Conservation (phyloP, 2,888 invertebrate genomes). For the Pseudoips prasinana region DNA sequence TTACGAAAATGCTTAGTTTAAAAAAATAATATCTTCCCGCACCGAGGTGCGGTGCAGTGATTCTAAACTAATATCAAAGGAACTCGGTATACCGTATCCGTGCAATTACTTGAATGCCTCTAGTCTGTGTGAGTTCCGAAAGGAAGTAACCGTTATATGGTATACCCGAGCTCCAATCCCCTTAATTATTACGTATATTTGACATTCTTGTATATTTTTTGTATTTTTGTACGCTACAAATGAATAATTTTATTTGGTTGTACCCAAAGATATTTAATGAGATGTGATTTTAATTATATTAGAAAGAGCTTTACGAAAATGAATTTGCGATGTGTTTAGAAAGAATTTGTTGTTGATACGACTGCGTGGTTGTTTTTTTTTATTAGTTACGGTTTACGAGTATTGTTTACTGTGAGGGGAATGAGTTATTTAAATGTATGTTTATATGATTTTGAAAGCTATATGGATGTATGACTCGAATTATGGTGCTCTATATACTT, state of each 20-base stretch:
- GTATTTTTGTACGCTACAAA: slow-evolving; percentile 76
- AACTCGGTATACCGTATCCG: slow-evolving; percentile 31
- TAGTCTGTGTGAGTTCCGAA: slow-evolving; percentile 43
- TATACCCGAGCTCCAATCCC: slow-evolving; percentile 38
- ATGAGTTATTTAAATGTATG: slow-evolving; percentile 27
- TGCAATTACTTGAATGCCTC: slow-evolving; percentile 27
- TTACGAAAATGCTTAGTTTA: background rate
- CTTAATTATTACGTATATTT: slow-evolving; percentile 42
- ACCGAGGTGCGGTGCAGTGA: slow-evolving; percentile 1
- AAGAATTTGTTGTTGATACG: slow-evolving; percentile 43
- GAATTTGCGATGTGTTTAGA: slow-evolving; percentile 63
- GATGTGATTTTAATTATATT: slow-evolving; percentile 77
- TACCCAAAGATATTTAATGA: slow-evolving; percentile 80
- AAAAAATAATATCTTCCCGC: slow-evolving; percentile 8
- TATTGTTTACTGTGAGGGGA: slow-evolving; percentile 29
- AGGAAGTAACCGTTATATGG: slow-evolving; percentile 24
- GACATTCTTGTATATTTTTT: slow-evolving; percentile 72
- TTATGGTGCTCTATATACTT: slow-evolving; percentile 25
- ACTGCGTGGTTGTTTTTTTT: slow-evolving; percentile 51
- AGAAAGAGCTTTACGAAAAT: slow-evolving; percentile 75
- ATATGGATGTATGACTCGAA: slow-evolving; percentile 9
- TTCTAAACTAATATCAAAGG: slow-evolving; percentile 11
- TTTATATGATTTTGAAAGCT: slow-evolving; percentile 21
- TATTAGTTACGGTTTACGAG: slow-evolving; percentile 46
- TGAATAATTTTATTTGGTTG: slow-evolving; percentile 73